These are phyloP conservation scores for Raphicerus campestris DNA, from an alignment of 2,113 vertebrate species.

Conservation along the genomic window DNA sequence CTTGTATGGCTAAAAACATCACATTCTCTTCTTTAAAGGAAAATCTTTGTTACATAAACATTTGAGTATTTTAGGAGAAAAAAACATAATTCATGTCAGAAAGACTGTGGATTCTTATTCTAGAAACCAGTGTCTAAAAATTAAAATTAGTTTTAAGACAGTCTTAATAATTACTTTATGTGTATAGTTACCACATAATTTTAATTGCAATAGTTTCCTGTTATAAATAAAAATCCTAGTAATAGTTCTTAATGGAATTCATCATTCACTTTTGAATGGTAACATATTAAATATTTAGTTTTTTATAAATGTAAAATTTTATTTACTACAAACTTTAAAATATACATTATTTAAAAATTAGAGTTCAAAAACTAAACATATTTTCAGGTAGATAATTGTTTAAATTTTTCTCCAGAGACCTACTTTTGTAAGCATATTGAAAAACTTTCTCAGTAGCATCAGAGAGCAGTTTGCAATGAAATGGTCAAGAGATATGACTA, in stretches of 20 bases:
- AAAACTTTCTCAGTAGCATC: neutral
- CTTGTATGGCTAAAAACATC: neutral
- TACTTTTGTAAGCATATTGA: neutral
- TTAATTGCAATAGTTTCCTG: neutral
- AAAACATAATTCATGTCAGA: neutral
- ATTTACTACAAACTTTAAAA: neutral
- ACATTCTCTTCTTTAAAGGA: neutral
- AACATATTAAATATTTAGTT: neutral
- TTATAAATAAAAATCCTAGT: neutral
- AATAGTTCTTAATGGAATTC: neutral
- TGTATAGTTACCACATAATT: neutral
- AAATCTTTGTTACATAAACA: neutral
- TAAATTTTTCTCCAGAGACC: neutral
- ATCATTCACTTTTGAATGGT: neutral
- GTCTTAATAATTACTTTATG: neutral
- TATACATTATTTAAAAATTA: neutral
- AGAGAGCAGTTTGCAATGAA: neutral
- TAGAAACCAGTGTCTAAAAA: conserved; percentile 1
- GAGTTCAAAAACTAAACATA: neutral
- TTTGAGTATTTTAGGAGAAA: neutral
- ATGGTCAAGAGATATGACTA: neutral
- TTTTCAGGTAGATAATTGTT: neutral
- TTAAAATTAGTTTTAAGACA: conserved; percentile 7
- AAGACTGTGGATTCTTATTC: neutral
- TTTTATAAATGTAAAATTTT: neutral